These are phyloP conservation scores for Macrobrachium rosenbergii DNA, from an alignment of 1,140 invertebrate genomes.

Conservation along the genomic window DNA sequence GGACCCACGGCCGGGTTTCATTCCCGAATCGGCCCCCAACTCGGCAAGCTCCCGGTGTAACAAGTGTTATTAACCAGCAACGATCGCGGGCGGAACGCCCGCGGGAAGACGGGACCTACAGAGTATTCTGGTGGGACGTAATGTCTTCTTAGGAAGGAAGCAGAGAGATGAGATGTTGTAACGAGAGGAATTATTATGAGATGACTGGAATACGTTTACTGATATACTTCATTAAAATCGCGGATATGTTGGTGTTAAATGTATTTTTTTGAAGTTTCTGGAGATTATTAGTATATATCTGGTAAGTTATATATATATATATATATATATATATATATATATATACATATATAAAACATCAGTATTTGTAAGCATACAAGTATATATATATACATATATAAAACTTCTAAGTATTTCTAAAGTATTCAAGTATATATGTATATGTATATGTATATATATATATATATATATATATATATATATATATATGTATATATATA, in stretches of 20 bases:
- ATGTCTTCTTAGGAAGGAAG: too few relatives aligned
- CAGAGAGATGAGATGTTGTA: slow-evolving; percentile 1
- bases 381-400: slow-evolving; percentile 38
- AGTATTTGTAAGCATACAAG: slow-evolving; percentile 23
- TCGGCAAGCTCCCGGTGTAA: too few relatives aligned
- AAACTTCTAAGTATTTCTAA: too few relatives aligned
- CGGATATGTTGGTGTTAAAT: not conserved
- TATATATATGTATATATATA: slow-evolving; percentile 38
- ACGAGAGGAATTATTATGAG: not conserved
- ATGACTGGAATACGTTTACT: too few relatives aligned
- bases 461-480: slow-evolving; percentile 35
- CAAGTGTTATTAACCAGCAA: too few relatives aligned
- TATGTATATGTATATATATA: slow-evolving; percentile 29
- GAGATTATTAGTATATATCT: too few relatives aligned
- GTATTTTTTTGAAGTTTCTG: not conserved
- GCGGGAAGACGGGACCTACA: not conserved
- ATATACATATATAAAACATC: slow-evolving; percentile 33
- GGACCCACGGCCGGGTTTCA: too few relatives aligned
- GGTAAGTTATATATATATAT: not conserved
- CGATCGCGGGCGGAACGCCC: too few relatives aligned
- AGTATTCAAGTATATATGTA: not conserved
- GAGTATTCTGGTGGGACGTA: too few relatives aligned
- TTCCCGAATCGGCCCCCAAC: too few relatives aligned
- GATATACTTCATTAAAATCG: too few relatives aligned
- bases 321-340: slow-evolving; percentile 6